Evolutionary conservation across 2,113 vertebrate genomes (phyloP), one percentile per base, ranked within the genome.

Genomic region (Eonycteris spelaea): DNA sequence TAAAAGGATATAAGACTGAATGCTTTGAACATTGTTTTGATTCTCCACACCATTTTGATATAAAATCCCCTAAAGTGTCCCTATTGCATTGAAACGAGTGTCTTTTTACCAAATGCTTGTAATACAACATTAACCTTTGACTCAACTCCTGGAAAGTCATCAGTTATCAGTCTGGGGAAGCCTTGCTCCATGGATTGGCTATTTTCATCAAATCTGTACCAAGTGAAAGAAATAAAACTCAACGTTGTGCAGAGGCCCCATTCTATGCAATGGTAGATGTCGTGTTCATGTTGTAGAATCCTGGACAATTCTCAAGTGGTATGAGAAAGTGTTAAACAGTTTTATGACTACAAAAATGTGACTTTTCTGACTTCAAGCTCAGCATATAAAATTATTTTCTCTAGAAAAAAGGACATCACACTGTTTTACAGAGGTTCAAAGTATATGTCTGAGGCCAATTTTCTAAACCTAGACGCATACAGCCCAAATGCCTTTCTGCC

Each of bases 101-200:
- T 91, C 0, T 21, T 84, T 93, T 94, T 99, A 99, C 99, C 99
- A 87, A 99, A 98, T 16, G 98, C 97, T 93, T 99, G 98, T 70
- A 98, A 97, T 70, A 97, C 99, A 53, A 99, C 99, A 7, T 99
- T 99, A 8, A 99, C 73, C 43, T 98, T 99, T 0, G 98, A 98
- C 35, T 86, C 97, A 93, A 99, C 98, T 97, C 99, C 99, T 43
- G 99, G 99, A 91, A 99, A 99, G 95, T 99, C 98, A 0, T 96
- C 9, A 1, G 89, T 97, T 91, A 98, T 99, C 53, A 92, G 90
- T 96, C 98, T 98, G 61, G 99, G 99, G 97, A 98, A 99, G 35
- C 98, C 99, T 6, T 35, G 96, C 16, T 99, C 99, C 99, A 99
- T 99, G 26, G 97, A 97, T 18, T 97, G 96, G 18, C 78, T 98